These are phyloP conservation scores for Centropus bengalensis DNA, from an alignment of 2,113 vertebrate species.

Conservation along the genomic window DNA sequence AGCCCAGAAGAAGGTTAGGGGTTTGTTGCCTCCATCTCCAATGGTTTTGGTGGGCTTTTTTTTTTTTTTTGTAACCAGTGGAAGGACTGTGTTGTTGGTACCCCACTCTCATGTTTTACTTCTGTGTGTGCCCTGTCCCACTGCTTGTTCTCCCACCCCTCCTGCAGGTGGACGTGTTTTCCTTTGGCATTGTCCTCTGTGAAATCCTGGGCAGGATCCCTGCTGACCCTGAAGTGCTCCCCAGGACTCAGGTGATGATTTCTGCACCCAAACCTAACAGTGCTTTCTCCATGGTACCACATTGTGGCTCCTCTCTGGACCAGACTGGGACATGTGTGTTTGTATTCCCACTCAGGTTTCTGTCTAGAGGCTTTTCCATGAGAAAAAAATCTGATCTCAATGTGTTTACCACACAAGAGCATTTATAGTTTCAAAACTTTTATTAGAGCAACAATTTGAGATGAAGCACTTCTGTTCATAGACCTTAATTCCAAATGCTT, in stretches of 20 bases:
- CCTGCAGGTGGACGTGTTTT: slow-evolving; percentile 88
- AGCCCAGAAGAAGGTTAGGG: neutral
- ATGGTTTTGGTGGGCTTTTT: neutral
- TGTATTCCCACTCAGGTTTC: neutral
- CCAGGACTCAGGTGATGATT: slow-evolving; percentile 82
- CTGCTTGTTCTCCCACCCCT: neutral
- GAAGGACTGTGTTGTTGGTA: neutral
- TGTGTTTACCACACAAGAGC: neutral
- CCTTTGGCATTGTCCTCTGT: slow-evolving; percentile 89
- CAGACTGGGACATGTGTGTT: too few species aligned
- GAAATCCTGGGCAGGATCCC: slow-evolving; percentile 87
- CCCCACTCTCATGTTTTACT: neutral
- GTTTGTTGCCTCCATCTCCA: neutral
- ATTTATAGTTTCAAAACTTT: neutral
- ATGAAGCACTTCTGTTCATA: neutral
- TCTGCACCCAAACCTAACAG: neutral
- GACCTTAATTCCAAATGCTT: neutral
- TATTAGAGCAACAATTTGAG: neutral
- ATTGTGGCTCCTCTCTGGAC: neutral
- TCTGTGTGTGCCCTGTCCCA: neutral
- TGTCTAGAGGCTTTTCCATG: neutral
- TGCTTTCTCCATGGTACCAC: neutral
- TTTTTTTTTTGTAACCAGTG: neutral
- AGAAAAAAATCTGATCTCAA: neutral
- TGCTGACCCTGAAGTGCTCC: slow-evolving; percentile 88